phyloP scores from a whole-genome alignment of 2,113 vertebrate species.

The Corythaixoides concolor region DNA sequence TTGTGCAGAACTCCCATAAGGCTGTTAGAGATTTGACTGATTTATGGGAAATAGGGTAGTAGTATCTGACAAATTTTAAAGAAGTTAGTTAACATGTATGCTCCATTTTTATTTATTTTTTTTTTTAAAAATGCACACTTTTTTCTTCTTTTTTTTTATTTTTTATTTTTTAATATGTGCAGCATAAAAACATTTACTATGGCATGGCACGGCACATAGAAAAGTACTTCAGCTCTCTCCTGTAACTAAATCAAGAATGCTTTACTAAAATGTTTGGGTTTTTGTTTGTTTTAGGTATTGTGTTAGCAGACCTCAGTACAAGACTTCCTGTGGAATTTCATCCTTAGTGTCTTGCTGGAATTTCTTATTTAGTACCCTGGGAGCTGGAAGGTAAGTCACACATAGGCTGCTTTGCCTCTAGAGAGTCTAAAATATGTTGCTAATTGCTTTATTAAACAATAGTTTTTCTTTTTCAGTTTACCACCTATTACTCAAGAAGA shows the following conservation, averaged over 20 bases:
- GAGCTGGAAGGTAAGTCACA: conserved; percentile 87
- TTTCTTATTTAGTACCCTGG: conserved; percentile 94
- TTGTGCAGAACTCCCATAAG: not conserved
- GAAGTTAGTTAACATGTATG: not conserved
- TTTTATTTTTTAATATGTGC: too few species aligned
- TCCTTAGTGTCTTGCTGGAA: conserved; percentile 98
- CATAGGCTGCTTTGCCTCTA: not conserved
- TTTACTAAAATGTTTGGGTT: not conserved
- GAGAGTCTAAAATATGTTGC: not conserved
- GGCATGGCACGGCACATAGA: not conserved
- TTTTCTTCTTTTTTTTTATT: not conserved
- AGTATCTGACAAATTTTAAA: not conserved
- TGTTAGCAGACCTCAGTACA: conserved; percentile 97
- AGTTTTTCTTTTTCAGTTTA: conserved; percentile 72
- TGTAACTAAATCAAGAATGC: not conserved
- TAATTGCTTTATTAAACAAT: not conserved
- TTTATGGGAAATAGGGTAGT: not conserved
- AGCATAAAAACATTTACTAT: not conserved
- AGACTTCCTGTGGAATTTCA: conserved; percentile 98
- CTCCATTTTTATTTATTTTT: not conserved
- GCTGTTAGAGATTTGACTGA: not conserved
- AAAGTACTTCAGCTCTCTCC: not conserved
- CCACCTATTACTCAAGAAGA: conserved; percentile 97
- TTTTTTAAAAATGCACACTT: not conserved
- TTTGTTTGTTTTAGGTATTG: conserved; percentile 85